Evolutionary conservation across 1,140 invertebrate genomes (phyloP).

Genomic region (Pentalonia nigronervosa): DNA sequence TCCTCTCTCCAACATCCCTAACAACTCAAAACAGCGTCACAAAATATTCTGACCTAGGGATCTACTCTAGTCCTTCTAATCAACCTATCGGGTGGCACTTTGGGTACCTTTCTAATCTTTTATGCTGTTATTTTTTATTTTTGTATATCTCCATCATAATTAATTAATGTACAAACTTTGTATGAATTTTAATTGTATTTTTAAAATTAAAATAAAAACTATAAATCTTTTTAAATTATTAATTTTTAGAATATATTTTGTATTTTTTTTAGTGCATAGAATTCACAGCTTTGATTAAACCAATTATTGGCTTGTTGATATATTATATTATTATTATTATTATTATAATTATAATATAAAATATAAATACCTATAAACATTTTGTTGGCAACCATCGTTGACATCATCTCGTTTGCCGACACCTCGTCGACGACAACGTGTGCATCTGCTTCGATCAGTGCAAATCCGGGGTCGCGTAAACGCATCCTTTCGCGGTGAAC

Average conservation of each 20-base stretch:
- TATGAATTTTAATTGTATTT: too few species aligned
- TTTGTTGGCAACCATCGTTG: constrained; percentile 7
- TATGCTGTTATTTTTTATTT: too few species aligned
- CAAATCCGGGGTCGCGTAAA: neutral
- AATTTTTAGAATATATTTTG: neutral
- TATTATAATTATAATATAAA: neutral
- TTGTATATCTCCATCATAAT: too few species aligned
- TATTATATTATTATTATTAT: neutral
- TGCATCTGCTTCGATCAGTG: neutral
- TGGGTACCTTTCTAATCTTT: too few species aligned
- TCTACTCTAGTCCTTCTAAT: too few species aligned
- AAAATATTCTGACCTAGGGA: too few species aligned
- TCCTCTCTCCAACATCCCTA: too few species aligned
- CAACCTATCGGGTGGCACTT: too few species aligned
- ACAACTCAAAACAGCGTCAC: too few species aligned
- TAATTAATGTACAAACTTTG: too few species aligned
- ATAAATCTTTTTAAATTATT: neutral
- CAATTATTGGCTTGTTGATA: neutral
- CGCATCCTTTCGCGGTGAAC: neutral
- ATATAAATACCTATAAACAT: constrained; percentile 24
- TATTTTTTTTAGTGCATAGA: neutral
- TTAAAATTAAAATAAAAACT: too few species aligned
- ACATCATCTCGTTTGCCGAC: neutral
- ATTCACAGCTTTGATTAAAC: neutral
- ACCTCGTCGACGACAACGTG: neutral